phyloP scores from a whole-genome alignment of 2,888 invertebrate species.

The Sinelater perroti region DNA sequence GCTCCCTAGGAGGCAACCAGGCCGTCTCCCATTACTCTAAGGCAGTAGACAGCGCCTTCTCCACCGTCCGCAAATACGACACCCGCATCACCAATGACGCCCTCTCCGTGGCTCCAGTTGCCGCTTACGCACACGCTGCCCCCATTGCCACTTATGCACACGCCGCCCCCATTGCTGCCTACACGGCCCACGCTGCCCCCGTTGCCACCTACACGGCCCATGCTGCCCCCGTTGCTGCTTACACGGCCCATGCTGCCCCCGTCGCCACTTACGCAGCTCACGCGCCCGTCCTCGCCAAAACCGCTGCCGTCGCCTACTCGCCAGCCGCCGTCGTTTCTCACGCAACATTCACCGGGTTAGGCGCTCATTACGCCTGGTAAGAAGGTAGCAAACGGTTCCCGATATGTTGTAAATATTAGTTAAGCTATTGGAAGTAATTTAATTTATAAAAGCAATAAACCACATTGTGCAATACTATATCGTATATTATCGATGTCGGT shows the following conservation, averaged over 20 bases:
- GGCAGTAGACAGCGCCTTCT: constrained; percentile 68
- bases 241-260: constrained; percentile 51
- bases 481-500: too few relatives aligned
- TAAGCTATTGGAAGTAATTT: constrained; percentile 25
- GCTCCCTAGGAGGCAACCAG: constrained; percentile 66
- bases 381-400: constrained; percentile 20
- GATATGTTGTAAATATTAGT: constrained; percentile 25
- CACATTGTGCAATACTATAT: constrained; percentile 1
- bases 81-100: constrained; percentile 68
- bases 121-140: constrained; percentile 56
- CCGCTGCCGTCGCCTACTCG: constrained; percentile 63
- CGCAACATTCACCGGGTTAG: constrained; percentile 70
- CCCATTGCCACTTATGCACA: constrained; percentile 54
- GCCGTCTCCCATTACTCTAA: constrained; percentile 68
- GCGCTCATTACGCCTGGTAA: constrained; percentile 73
- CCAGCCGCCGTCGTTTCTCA: constrained; percentile 72
- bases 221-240: constrained; percentile 52
- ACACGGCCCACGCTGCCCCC: constrained; percentile 46
- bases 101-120: constrained; percentile 57
- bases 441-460: constrained; percentile 13
- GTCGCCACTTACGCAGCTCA: constrained; percentile 48
- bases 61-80: constrained; percentile 68
- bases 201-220: constrained; percentile 49
- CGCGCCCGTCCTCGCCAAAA: constrained; percentile 50
- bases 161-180: constrained; percentile 50